These are phyloP conservation scores for Neodon shergylaensis DNA, from an alignment of 2,113 vertebrate genomes.

Conservation along the genomic window DNA sequence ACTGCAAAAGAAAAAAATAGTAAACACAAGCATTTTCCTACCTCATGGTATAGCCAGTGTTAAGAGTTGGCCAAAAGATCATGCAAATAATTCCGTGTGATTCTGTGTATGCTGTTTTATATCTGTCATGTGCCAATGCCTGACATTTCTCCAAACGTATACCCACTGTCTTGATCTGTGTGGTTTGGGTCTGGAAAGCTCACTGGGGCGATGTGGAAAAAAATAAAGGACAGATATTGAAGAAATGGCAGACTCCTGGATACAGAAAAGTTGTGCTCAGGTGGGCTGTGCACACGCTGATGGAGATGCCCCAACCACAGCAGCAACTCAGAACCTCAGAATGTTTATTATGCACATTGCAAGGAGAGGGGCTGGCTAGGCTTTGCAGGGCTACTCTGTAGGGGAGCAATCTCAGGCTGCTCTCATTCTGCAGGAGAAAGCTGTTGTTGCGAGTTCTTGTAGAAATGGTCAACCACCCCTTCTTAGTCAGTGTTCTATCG, in stretches of 20 bases:
- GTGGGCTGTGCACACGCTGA: background rate
- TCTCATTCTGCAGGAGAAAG: background rate
- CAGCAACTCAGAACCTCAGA: background rate
- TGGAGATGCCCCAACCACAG: background rate
- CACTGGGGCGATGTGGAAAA: background rate
- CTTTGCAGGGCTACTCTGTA: background rate
- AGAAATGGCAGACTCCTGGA: background rate
- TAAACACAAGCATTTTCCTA: background rate
- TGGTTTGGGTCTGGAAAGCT: background rate
- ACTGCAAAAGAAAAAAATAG: constrained; percentile 6
- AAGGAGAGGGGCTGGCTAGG: background rate
- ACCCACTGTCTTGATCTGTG: background rate
- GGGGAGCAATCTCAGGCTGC: background rate
- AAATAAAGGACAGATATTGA: background rate
- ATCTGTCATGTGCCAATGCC: background rate
- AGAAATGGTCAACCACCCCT: background rate
- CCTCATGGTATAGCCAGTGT: background rate
- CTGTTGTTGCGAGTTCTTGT: background rate
- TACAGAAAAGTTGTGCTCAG: background rate
- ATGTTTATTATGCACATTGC: background rate
- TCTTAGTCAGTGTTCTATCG: background rate
- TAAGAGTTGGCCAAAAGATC: background rate
- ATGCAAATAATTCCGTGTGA: background rate
- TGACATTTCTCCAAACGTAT: background rate
- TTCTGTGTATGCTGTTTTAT: background rate